A percentile compares a stretch with the other conserved stretches of the same genome.
These are phyloP conservation scores for Leucophenga montana DNA, from an alignment of 2,888 invertebrate genomes.

Conservation along the genomic window DNA sequence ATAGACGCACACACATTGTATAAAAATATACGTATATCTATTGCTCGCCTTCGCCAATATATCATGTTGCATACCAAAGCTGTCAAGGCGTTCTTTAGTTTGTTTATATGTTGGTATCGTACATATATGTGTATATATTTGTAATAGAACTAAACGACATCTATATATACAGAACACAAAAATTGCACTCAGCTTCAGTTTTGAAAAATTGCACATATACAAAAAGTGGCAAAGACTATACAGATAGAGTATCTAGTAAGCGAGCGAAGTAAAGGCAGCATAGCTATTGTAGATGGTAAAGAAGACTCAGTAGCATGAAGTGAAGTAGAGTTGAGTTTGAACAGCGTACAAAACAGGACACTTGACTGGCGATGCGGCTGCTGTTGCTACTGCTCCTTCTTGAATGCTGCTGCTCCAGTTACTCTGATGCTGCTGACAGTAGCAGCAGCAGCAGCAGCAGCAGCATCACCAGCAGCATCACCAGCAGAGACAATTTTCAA, in stretches of 20 bases:
- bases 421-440: constrained; percentile 51
- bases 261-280: background rate
- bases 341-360: background rate
- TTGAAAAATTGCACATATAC: constrained; percentile 11
- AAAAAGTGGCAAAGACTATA: background rate
- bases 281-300: background rate
- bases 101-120: too few relatives aligned
- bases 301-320: background rate
- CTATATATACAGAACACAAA: too few relatives aligned
- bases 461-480: too few relatives aligned
- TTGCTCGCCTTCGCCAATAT: background rate
- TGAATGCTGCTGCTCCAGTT: constrained; percentile 2
- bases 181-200: constrained; percentile 1
- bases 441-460: constrained; percentile 34
- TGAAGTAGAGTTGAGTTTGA: background rate
- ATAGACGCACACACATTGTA: too few relatives aligned
- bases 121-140: too few relatives aligned
- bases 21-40: background rate
- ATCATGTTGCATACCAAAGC: constrained; percentile 9
- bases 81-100: background rate
- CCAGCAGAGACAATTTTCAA: constrained; percentile 59
- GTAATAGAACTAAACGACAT: too few relatives aligned
- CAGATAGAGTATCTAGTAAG: too few relatives aligned
- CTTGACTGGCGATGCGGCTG: constrained; percentile 7
- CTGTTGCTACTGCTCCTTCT: constrained; percentile 16